Evolutionary conservation across 2,113 vertebrate species (phyloP), one percentile per base, ranked within the genome.

Genomic region (Odocoileus virginianus): DNA sequence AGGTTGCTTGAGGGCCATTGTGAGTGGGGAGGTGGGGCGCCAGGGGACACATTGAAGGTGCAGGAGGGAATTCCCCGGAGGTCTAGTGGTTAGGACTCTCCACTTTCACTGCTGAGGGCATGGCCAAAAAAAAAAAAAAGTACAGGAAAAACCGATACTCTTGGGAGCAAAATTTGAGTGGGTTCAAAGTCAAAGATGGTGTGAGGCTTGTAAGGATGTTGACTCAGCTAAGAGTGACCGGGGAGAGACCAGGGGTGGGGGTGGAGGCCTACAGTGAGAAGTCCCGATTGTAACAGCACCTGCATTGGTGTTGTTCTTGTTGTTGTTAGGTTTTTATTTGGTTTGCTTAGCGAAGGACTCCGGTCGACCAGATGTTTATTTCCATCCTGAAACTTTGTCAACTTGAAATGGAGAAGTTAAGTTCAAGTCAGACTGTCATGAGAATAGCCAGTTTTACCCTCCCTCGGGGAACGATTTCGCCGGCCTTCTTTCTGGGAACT

Each of bases 341-440:
- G 9, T 86, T 90, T 85, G 61, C 94, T 92, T 87, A 33, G 61
- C 54, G n/a, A 81, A 95, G 91, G 61, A 92, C 30, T 93, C 33
- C 8, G 17, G 16, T 36, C 30, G 84, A 40, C 92, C 60, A 40
- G 36, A 50, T 57, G 45, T 90, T 94, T 64, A 81, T 92, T 90
- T 94, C 40, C 36, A 40, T 47, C 83, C 45, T 13, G 1, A 81
- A 81, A 50, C 55, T n/a, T 87, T 13, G 21, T 60, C 19, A 14
- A 17, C 30, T 47, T 54, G 74, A 92, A 76, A 61, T 61, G 17
- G 55, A 85, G 79, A 27, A 88, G 19, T 2, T 2, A 12, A 28
- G 79, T 89, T 95, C 40, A 81, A n/a, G 27, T 45, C 47, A 43
- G 50, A 50, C 55, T 83, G 21, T 87, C 55, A 2, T 14, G 33